Percentiles rank a stretch among this genome's conserved stretches.
phyloP scores from a whole-genome alignment of 2,888 invertebrate species.

The Pomacea canaliculata region DNA sequence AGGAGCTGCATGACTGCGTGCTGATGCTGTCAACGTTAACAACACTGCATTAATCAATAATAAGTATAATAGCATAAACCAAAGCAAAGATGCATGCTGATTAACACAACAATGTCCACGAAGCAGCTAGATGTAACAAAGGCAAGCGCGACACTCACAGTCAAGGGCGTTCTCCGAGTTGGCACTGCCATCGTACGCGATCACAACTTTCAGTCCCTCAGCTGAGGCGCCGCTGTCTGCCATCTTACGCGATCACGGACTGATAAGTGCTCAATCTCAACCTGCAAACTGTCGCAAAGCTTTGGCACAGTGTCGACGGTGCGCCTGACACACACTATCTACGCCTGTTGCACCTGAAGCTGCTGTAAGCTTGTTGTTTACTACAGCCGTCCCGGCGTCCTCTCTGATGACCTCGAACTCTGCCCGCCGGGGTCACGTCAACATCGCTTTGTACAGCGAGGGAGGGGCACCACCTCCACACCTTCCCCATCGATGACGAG shows the following conservation, averaged over 20 bases:
- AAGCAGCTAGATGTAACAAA: no score
- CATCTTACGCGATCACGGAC: not conserved
- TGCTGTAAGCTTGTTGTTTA: not conserved
- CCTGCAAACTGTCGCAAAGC: not conserved
- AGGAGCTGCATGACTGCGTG: no score
- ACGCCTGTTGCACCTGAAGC: not conserved
- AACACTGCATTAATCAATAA: no score
- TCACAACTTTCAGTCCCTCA: slow-evolving; percentile 9
- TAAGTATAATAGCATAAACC: no score
- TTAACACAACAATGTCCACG: no score
- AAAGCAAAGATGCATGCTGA: no score
- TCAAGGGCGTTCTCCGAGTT: slow-evolving; percentile 34
- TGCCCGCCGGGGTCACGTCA: no score
- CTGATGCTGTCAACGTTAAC: no score
- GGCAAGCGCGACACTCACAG: slow-evolving; percentile 22
- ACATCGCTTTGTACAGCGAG: no score
- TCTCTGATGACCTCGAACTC: not conserved
- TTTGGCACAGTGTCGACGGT: not conserved
- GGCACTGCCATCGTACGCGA: slow-evolving; percentile 34
- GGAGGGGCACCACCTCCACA: no score
- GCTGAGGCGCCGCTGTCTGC: not conserved
- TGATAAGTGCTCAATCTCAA: not conserved
- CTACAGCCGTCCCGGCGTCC: not conserved
- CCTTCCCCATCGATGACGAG: no score
- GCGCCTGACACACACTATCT: not conserved